phyloP scores from a whole-genome alignment of 2,888 invertebrate genomes.

The Tachina lurida region DNA sequence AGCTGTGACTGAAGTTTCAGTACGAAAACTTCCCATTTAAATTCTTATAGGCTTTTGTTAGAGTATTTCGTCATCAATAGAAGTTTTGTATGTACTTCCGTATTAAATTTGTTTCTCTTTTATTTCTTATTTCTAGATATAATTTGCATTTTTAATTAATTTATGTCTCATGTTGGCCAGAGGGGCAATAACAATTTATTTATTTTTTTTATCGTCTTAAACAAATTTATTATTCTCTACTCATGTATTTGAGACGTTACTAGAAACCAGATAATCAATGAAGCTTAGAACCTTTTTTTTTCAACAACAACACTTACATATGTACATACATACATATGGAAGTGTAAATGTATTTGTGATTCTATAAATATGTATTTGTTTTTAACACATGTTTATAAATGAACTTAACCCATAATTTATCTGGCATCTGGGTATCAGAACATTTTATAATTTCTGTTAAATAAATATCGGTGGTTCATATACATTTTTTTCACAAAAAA shows the following conservation, averaged over 20 bases:
- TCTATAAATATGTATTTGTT: neutral
- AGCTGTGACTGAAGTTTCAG: neutral
- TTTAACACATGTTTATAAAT: slow-evolving; percentile 8
- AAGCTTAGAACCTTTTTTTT: slow-evolving; percentile 59
- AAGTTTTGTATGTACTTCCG: slow-evolving; percentile 35
- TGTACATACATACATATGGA: neutral
- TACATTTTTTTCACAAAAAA: slow-evolving; percentile 24
- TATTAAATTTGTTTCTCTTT: neutral
- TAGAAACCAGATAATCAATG: slow-evolving; percentile 56
- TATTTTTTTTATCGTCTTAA: neutral
- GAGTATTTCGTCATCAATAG: neutral
- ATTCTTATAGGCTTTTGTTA: neutral
- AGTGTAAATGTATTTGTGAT: neutral
- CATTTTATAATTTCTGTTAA: slow-evolving; percentile 2
- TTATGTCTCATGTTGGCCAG: slow-evolving; percentile 46
- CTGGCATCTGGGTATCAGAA: neutral
- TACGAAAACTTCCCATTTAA: neutral
- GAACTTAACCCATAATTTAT: slow-evolving; percentile 9
- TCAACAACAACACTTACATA: neutral
- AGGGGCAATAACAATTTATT: slow-evolving; percentile 28
- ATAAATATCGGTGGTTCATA: neutral
- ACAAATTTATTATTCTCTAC: slow-evolving; percentile 19
- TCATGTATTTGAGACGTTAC: neutral
- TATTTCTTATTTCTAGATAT: slow-evolving; percentile 24
- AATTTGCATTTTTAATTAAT: slow-evolving; percentile 68